These are phyloP conservation scores for Drosophila aff. DNA, from an alignment of 1,140 invertebrate genomes.

Conservation along the genomic window DNA sequence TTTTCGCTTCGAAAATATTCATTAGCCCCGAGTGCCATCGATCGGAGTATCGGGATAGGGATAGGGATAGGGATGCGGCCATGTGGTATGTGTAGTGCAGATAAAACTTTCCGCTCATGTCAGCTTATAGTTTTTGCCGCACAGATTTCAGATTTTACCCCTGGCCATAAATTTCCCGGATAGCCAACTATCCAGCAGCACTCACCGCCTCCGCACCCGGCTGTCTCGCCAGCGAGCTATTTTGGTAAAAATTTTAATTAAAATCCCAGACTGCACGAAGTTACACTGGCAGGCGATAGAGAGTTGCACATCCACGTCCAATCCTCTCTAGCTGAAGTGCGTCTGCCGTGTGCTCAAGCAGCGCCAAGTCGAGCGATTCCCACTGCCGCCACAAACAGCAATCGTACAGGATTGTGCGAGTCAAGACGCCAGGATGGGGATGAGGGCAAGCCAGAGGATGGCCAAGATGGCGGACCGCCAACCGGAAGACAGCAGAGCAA, in stretches of 20 bases:
- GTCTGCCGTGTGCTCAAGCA: slow-evolving; percentile 73
- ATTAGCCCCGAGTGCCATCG: slow-evolving; percentile 65
- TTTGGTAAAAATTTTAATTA: slow-evolving; percentile 81
- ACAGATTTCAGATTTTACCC: slow-evolving; percentile 61
- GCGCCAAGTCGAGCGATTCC: slow-evolving; percentile 39
- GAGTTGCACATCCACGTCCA: slow-evolving; percentile 13
- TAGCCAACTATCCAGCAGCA: slow-evolving; percentile 68
- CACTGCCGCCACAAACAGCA: slow-evolving; percentile 51
- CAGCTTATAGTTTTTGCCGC: slow-evolving; percentile 73
- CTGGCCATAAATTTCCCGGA: slow-evolving; percentile 71
- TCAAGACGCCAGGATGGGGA: slow-evolving; percentile 26
- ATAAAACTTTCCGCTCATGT: slow-evolving; percentile 64
- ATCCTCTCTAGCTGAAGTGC: slow-evolving; percentile 25
- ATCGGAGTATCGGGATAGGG: slow-evolving; percentile 28
- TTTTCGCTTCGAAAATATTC: slow-evolving; percentile 64
- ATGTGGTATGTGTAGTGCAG: slow-evolving; percentile 12
- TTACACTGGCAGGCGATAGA: slow-evolving; percentile 52
- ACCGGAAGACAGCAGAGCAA: slow-evolving; percentile 47
- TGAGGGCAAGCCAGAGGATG: neutral
- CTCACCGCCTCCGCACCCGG: slow-evolving; percentile 26
- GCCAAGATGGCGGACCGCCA: slow-evolving; percentile 39
- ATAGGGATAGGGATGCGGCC: neutral
- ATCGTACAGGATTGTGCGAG: slow-evolving; percentile 10
- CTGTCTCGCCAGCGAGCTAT: slow-evolving; percentile 45
- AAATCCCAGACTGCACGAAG: slow-evolving; percentile 69